These are phyloP conservation scores for Eristalinus sepulchralis DNA, from an alignment of 2,888 invertebrate genomes.

Conservation along the genomic window DNA sequence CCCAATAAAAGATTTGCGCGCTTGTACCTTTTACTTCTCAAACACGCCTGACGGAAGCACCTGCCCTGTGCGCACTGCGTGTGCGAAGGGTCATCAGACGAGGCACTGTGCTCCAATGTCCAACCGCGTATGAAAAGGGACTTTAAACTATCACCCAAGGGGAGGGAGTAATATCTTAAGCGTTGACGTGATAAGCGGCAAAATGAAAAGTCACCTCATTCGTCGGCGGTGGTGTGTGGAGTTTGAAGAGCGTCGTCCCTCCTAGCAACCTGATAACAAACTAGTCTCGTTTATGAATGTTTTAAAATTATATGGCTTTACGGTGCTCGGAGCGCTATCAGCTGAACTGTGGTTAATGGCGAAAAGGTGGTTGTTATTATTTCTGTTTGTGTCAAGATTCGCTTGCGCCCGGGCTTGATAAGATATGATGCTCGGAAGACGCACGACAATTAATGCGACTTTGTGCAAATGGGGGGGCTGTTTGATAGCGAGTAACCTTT, in stretches of 20 bases:
- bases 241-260: conserved; percentile 15
- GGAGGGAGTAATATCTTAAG: conserved; percentile 24
- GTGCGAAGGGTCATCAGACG: neutral
- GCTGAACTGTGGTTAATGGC: neutral
- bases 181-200: neutral
- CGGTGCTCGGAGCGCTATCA: neutral
- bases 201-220: conserved; percentile 37
- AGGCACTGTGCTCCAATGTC: conserved; percentile 31
- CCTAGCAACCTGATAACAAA: conserved; percentile 19
- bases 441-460: neutral
- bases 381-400: neutral
- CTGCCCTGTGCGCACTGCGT: neutral
- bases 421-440: neutral
- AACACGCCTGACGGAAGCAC: conserved; percentile 5
- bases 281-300: neutral
- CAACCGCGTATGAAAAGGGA: conserved; percentile 12
- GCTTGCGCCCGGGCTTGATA: neutral
- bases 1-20: neutral
- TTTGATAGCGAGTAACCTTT: neutral
- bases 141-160: conserved; percentile 55
- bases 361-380: neutral
- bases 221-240: neutral
- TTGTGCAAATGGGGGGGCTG: neutral
- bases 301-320: neutral
- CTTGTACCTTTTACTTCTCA: conserved; percentile 35